These are phyloP conservation scores for Tetragonisca angustula DNA, from an alignment of 2,888 invertebrate genomes.

Conservation along the genomic window DNA sequence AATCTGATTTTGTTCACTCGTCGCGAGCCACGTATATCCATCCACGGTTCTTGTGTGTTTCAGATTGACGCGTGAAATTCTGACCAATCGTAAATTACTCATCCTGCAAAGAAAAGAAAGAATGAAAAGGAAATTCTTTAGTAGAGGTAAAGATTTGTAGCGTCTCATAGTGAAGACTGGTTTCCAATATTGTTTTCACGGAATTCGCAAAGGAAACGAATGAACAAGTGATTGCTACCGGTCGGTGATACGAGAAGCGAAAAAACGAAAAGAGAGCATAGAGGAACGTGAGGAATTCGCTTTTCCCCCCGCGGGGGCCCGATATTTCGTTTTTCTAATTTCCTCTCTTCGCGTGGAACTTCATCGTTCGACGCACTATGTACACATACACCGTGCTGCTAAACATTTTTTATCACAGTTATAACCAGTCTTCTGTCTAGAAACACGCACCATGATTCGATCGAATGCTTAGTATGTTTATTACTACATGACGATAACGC, in stretches of 20 bases:
- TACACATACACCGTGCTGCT: background rate
- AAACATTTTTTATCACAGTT: too few relatives aligned
- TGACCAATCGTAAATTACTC: too few relatives aligned
- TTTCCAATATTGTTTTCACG: background rate
- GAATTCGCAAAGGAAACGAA: background rate
- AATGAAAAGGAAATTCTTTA: background rate
- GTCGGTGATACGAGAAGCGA: background rate
- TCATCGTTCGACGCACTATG: background rate
- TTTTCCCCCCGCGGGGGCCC: background rate
- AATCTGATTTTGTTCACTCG: background rate
- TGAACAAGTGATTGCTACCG: background rate
- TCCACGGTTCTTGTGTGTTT: too few relatives aligned
- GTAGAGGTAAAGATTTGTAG: background rate
- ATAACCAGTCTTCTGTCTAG: background rate
- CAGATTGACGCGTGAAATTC: too few relatives aligned
- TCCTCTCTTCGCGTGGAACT: background rate
- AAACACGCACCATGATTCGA: background rate
- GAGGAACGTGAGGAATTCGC: constrained; percentile 12
- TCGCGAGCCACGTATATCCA: background rate
- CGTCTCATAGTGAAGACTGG: background rate
- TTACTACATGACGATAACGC: too few relatives aligned
- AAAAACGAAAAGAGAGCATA: constrained; percentile 5
- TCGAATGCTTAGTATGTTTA: background rate
- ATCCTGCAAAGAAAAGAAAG: background rate
- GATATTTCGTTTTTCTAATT: constrained; percentile 24